Evolutionary conservation across 2,797 vertebrate species (phyloP), one percentile per base, ranked within the genome.

Genomic region (Notolepis coatsorum): DNA sequence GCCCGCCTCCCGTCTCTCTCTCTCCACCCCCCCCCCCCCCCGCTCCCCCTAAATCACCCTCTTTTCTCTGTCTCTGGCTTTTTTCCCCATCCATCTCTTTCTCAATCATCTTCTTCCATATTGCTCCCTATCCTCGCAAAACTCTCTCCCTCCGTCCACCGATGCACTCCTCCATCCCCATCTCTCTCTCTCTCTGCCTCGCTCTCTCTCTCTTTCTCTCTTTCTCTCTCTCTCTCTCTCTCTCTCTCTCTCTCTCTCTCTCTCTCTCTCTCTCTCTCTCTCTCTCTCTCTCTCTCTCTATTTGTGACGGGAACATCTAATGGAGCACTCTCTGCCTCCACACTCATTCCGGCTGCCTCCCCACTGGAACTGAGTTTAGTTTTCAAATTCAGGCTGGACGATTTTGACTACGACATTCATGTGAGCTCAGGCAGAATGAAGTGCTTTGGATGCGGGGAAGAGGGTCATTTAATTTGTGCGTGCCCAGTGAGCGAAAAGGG

Each of bases 41-140:
- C 31, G 68, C 78, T 17, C 41, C 8, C 41, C 78, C 65, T 87
- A 86, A 86, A 89, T 87, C 82, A 84, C 35, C 58, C 56, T 52
- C 38, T 64, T 68, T 69, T 63, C n/a, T 23, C 37, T 5, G 23
- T 59, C 66, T 61, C 83, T 81, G 17, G 18, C 82, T 77, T 81
- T 82, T 87, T 72, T 75, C 56, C 71, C 79, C 50, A 81, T 85
- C 83, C 77, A 87, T 89, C 87, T 89, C 87, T 87, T 81, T 79
- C 82, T 86, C 83, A 83, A 85, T 87, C 84, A 88, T 86, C 83
- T 73, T 79, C 79, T 71, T 85, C 81, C 68, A 83, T 84, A 85
- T 84, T 84, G 77, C 79, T 71, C 78, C 57, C 68, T 50, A 50
- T 77, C 73, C 73, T 39, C 72, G 73, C 84, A 88, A 89, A 87